Percentiles rank a stretch among this genome's conserved stretches.
Evolutionary conservation across 2,888 invertebrate species (phyloP).

Genomic region (Ypsolopha sequella): DNA sequence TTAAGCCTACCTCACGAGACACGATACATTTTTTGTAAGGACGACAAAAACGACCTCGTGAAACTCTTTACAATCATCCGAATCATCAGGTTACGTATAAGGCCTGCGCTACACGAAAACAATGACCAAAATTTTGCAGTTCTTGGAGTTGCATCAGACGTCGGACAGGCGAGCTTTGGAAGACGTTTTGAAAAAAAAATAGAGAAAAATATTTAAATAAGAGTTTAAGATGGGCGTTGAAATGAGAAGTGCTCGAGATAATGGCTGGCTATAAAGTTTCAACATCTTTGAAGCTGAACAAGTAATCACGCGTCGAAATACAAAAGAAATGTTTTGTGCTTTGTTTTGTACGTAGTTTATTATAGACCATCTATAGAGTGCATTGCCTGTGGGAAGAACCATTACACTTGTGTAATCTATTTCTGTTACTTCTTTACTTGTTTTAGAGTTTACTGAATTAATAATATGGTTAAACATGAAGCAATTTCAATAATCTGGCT

Average conservation of each 20-base stretch:
- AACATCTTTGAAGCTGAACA: conserved; percentile 14
- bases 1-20: conserved; percentile 27
- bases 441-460: not conserved
- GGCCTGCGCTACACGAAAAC: not conserved
- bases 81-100: not conserved
- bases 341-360: conserved; percentile 15
- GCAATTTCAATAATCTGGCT: too few species aligned
- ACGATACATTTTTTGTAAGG: conserved; percentile 30
- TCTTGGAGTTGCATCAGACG: not conserved
- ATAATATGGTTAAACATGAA: too few species aligned
- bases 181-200: conserved; percentile 8
- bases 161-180: not conserved
- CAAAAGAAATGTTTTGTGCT: conserved; percentile 15
- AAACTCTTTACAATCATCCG: conserved; percentile 1
- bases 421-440: not conserved
- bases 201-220: conserved; percentile 16
- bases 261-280: conserved; percentile 20
- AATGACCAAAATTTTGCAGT: not conserved
- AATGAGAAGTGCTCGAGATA: conserved; percentile 18
- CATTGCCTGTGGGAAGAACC: conserved; percentile 4
- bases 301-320: conserved; percentile 9
- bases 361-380: conserved; percentile 13
- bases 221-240: conserved; percentile 15
- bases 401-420: conserved; percentile 2
- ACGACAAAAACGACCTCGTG: conserved; percentile 26